Conservation (phyloP, 2,888 invertebrate species). For the Lutraria lutraria region DNA sequence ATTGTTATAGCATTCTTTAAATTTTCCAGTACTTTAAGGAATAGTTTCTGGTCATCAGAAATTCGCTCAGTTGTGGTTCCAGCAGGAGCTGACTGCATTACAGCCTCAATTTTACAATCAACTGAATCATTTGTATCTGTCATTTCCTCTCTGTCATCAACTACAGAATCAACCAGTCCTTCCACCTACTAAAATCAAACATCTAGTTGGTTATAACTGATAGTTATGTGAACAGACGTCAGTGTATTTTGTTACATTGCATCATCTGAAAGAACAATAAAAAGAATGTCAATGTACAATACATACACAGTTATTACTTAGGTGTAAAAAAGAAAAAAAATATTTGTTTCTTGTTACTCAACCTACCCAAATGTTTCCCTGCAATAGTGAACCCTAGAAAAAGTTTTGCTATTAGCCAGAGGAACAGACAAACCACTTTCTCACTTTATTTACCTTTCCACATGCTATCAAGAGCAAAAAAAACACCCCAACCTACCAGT, state of each 20-base stretch:
- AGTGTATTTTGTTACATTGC: not conserved
- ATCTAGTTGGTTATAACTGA: not conserved
- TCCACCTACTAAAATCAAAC: not conserved
- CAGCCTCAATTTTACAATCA: not conserved
- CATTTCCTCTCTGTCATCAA: conserved; percentile 3
- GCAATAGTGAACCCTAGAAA: too few species aligned
- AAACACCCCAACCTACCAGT: too few species aligned
- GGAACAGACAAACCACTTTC: too few species aligned
- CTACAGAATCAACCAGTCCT: not conserved
- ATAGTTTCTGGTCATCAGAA: conserved; percentile 65
- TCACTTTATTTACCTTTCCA: too few species aligned
- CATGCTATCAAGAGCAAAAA: too few species aligned
- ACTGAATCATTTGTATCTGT: conserved; percentile 7
- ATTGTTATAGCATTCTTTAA: conserved; percentile 65
- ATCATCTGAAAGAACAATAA: not conserved
- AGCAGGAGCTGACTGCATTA: not conserved
- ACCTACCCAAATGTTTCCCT: too few species aligned
- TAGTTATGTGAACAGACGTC: not conserved
- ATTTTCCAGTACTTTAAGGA: conserved; percentile 68
- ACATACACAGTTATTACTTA: too few species aligned
- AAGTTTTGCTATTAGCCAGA: too few species aligned
- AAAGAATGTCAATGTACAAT: not conserved
- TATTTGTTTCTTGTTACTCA: too few species aligned
- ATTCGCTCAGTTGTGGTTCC: conserved; percentile 31
- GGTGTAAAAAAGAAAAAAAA: too few species aligned